Percentiles rank a stretch among this genome's conserved stretches.
Conservation (phyloP, 2,888 invertebrate genomes). For the Argyresthia albistria region DNA sequence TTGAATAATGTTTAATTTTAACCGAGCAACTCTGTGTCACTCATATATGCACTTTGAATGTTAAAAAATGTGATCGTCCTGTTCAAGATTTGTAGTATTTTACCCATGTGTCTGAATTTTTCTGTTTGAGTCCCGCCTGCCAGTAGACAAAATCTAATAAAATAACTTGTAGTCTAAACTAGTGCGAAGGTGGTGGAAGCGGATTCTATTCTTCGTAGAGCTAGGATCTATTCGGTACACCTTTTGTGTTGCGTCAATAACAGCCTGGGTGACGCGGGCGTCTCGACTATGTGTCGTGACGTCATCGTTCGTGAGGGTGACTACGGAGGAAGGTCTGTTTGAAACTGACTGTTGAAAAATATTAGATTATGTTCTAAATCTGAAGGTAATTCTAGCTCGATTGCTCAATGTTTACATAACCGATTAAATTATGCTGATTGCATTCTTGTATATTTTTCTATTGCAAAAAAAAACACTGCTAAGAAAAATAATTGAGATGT, state of each 20-base stretch:
- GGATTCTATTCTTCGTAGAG: constrained; percentile 3
- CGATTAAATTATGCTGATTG: no score
- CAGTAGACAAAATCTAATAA: constrained; percentile 10
- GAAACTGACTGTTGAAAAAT: no score
- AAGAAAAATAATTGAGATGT: no score
- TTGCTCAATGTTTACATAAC: no score
- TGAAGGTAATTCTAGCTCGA: no score
- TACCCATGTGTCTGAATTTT: constrained; percentile 27
- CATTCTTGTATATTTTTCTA: no score
- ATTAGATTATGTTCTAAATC: no score
- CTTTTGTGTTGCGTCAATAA: not conserved
- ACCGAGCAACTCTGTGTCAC: not conserved
- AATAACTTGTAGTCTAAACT: not conserved
- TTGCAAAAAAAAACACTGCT: no score
- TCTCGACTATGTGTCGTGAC: constrained; percentile 5
- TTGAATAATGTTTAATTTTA: no score
- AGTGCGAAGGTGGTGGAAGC: not conserved
- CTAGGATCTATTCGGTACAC: constrained; percentile 2
- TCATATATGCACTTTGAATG: no score
- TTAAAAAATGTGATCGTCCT: no score
- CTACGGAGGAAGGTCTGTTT: not conserved
- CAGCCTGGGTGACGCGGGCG: constrained; percentile 5
- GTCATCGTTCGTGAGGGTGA: constrained; percentile 2
- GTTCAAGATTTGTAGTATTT: no score
- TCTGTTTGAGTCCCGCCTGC: constrained; percentile 52